Evolutionary conservation across 2,113 vertebrate genomes (phyloP), one percentile per base, ranked within the genome.

Genomic region (Myocastor coypus): DNA sequence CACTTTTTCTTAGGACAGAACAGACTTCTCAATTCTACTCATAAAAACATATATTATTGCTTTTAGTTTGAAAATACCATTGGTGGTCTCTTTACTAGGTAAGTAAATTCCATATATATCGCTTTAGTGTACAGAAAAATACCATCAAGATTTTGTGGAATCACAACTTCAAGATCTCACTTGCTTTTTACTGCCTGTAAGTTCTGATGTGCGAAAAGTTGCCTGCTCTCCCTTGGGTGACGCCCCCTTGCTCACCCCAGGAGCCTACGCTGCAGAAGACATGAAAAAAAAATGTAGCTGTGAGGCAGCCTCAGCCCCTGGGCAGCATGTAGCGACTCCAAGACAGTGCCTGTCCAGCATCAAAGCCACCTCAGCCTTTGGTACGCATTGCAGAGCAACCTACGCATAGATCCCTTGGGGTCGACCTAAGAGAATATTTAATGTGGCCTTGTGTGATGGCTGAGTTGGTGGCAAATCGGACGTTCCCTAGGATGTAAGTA

Each of bases 151-250:
- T 17, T 96, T 80, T 88, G 26, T 83, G 50, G 50, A 69, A 83
- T 95, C 92, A 77, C 5, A 84, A 61, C 17, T 5, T 73, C 22
- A 89, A 89, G 75, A 87, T 87, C 57, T 82, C 66, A 77, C n/a
- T 83, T 6, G 32, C 22, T 78, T 89, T 96, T 95, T 87, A 57
- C 28, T 63, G 30, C 30, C 59, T 81, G 0, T 57, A 42, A 69
- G 30, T 17, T 85, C 22, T 88, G 81, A 26, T 34, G 8, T 85
- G 92, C 7, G 22, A 73, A 92, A 88, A 42, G 2, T 4, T 75
- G 17, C 5, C 13, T 83, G 95, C 19, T 22, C 12, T 55, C 89
- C 24, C 59, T 28, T 50, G 37, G 11, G 2, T 71, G 82, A 42
- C 7, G 90, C 30, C 26, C 37, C 22, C 24, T 13, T 11, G 4